Conservation (phyloP, 53 echinoderm and acorn worm species). For the Stichopus horrens region DNA sequence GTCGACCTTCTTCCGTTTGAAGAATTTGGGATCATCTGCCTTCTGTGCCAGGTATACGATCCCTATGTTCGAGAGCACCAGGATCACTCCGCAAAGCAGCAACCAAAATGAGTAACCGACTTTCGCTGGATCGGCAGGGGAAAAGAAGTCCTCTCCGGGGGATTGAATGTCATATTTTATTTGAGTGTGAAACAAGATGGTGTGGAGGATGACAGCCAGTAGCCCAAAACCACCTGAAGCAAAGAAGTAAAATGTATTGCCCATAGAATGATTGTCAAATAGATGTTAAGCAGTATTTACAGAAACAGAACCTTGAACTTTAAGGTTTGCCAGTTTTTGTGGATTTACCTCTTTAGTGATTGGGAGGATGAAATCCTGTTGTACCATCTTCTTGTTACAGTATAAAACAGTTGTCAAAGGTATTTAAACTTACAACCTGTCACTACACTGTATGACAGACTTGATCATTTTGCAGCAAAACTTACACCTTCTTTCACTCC, state of each 20-base stretch:
- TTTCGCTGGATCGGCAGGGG: not conserved
- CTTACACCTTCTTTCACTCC: too few relatives aligned
- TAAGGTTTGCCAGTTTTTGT: too few relatives aligned
- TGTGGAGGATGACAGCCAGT: slow-evolving; percentile 6
- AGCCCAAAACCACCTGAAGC: slow-evolving; percentile 20
- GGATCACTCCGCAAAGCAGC: slow-evolving; percentile 9
- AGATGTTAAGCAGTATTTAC: too few relatives aligned
- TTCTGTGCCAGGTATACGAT: slow-evolving; percentile 1
- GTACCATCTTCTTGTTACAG: too few relatives aligned
- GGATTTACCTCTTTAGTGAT: too few relatives aligned
- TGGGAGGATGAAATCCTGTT: too few relatives aligned
- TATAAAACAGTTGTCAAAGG: too few relatives aligned
- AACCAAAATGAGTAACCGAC: slow-evolving; percentile 32
- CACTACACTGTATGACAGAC: too few relatives aligned
- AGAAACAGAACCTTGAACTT: too few relatives aligned
- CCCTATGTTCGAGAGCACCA: slow-evolving; percentile 17
- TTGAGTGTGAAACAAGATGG: not conserved
- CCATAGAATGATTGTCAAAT: too few relatives aligned
- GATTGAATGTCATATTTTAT: slow-evolving; percentile 6
- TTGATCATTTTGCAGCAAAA: too few relatives aligned
- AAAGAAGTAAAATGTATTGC: not conserved
- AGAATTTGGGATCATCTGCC: slow-evolving; percentile 9
- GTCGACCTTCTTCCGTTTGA: slow-evolving; percentile 14
- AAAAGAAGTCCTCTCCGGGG: not conserved
- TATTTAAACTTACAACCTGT: too few relatives aligned